Evolutionary conservation across 2,888 invertebrate species (phyloP), one percentile per base, ranked within the genome.

Genomic region (Eurytoma californica): DNA sequence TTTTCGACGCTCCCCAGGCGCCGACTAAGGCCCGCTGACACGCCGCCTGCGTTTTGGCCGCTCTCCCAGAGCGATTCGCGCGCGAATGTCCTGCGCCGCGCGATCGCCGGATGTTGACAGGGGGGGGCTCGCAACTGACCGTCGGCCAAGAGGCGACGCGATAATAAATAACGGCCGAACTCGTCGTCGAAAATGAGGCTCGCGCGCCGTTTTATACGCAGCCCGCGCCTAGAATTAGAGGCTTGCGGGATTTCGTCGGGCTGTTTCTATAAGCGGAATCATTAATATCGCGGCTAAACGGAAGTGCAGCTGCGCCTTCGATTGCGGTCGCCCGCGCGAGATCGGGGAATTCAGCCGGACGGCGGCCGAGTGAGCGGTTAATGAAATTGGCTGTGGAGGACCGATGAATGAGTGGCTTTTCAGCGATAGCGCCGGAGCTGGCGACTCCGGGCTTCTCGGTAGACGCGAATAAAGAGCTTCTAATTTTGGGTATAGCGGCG

Each of bases 51-150:
- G 83, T 85, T 82, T 87, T 87, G 86, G 87, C 87, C 83, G 84
- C 80, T 82, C 85, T 87, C 87, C 87, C 87, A 84, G 84, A 85
- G 84, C 87, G 87, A 87, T 87, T 87, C 86, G 49, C 79, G 85
- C 39, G 39, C 39, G 39, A 7, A 39, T 39, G 39, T 39, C 39
- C 86, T 83, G 82, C 82, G 83, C 76, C 70, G 79, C 82, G 81
- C 74, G 81, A 82, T 51, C 5, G 47, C 18, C 60, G 55, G 20
- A n/a, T 67, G 69, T 24, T 76, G 75, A 76, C 68, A 69, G 75
- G 75, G 55, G 18, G 16, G 53, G 3, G 14, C 12, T 3, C 51
- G 55, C 18, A n/a, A 58, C 58, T 74, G 73, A 65, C 65, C 67
- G 66, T 20, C 58, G n/a, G 72, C 77, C 67, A 77, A 72, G 66